These are phyloP conservation scores for Tipula unca DNA, from an alignment of 2,888 invertebrate genomes.

Conservation along the genomic window DNA sequence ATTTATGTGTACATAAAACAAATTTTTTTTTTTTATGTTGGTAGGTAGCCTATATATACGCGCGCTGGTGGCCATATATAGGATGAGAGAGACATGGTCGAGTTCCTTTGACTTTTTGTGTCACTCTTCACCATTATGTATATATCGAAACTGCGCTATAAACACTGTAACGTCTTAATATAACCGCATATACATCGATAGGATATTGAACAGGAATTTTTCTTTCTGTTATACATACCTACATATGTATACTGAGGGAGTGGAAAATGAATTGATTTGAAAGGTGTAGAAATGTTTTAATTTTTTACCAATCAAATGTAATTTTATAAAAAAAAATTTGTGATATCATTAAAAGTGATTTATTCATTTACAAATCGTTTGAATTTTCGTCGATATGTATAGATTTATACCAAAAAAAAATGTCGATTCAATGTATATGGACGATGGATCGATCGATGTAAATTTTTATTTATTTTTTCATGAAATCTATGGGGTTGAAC, in stretches of 20 bases:
- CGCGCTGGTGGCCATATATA: not conserved
- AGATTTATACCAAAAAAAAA: not conserved
- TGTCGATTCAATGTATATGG: not conserved
- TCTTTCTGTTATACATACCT: not conserved
- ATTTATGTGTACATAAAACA: not conserved
- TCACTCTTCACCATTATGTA: no score
- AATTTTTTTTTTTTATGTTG: no score
- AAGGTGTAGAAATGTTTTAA: not conserved
- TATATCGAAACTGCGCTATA: no score
- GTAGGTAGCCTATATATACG: no score
- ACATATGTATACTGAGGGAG: no score
- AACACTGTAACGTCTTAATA: no score
- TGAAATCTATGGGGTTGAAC: not conserved
- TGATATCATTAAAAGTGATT: conserved; percentile 8
- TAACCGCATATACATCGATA: not conserved
- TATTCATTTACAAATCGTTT: not conserved
- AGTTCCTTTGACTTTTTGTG: not conserved
- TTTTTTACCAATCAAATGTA: not conserved
- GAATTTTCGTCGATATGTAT: not conserved
- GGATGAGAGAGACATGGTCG: not conserved
- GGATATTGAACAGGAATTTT: not conserved
- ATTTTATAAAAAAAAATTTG: not conserved
- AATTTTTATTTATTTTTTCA: not conserved
- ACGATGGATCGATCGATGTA: not conserved
- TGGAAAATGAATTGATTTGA: not conserved